phyloP scores from a whole-genome alignment of 1,140 invertebrate genomes.

The Zelostemma sp. region DNA sequence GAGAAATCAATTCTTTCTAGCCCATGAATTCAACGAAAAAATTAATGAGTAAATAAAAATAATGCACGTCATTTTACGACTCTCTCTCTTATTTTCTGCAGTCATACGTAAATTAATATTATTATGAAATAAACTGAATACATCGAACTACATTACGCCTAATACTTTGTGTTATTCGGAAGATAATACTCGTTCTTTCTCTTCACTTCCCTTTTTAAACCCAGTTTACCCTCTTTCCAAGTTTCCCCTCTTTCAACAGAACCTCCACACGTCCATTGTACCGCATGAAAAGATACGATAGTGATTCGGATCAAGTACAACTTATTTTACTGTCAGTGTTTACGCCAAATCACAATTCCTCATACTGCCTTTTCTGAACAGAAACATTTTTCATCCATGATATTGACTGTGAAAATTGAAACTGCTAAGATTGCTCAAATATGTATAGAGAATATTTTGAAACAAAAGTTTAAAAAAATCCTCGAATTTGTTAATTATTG shows the following conservation, averaged over 20 bases:
- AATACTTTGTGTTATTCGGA: conserved; percentile 17
- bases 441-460: too few species aligned
- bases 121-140: conserved; percentile 21
- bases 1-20: background rate
- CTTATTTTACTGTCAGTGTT: background rate
- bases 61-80: too few species aligned
- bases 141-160: conserved; percentile 24
- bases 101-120: too few species aligned
- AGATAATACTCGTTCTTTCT: conserved; percentile 24
- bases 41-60: too few species aligned
- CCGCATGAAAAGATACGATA: background rate
- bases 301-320: background rate
- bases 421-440: background rate
- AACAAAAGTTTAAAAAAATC: too few species aligned
- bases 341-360: background rate
- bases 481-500: too few species aligned
- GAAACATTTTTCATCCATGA: background rate
- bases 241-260: conserved; percentile 1
- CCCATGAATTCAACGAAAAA: too few species aligned
- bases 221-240: conserved; percentile 6
- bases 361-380: background rate
- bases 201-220: conserved; percentile 14
- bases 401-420: too few species aligned
- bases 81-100: too few species aligned
- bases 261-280: conserved; percentile 7